These are phyloP conservation scores for Octonoba sinensis DNA, from an alignment of 2,888 invertebrate species.

Conservation along the genomic window DNA sequence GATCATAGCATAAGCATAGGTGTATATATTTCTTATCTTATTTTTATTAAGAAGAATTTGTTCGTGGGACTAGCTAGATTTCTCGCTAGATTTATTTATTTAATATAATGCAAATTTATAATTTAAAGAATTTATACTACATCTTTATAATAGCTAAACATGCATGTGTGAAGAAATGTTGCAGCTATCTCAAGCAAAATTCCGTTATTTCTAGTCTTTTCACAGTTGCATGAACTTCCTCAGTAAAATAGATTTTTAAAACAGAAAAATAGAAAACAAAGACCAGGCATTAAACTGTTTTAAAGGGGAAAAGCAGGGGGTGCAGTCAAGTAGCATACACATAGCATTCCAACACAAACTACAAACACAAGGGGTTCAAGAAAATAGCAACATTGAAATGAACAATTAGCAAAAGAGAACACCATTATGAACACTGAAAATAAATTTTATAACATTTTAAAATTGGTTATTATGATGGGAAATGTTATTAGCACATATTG, in stretches of 20 bases:
- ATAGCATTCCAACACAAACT: constrained; percentile 39
- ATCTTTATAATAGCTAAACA: not conserved
- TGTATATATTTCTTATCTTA: no score
- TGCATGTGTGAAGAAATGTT: not conserved
- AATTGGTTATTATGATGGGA: no score
- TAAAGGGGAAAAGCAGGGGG: constrained; percentile 23
- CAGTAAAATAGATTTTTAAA: constrained; percentile 40
- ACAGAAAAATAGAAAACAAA: constrained; percentile 44
- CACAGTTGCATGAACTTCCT: constrained; percentile 48
- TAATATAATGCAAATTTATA: not conserved
- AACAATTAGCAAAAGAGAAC: no score
- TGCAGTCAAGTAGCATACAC: constrained; percentile 27
- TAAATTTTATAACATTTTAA: no score
- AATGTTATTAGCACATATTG: no score
- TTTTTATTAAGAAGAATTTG: no score
- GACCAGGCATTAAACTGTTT: constrained; percentile 27
- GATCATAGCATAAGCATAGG: no score
- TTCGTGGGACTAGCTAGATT: no score
- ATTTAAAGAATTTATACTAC: not conserved
- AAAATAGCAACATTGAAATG: not conserved
- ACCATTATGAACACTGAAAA: no score
- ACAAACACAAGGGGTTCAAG: not conserved
- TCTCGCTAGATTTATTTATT: not conserved
- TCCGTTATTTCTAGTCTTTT: not conserved
- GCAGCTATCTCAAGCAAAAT: not conserved